A percentile compares a stretch with the other conserved stretches of the same genome.
phyloP scores from a whole-genome alignment of 2,888 invertebrate species.

The Macaria notata region DNA sequence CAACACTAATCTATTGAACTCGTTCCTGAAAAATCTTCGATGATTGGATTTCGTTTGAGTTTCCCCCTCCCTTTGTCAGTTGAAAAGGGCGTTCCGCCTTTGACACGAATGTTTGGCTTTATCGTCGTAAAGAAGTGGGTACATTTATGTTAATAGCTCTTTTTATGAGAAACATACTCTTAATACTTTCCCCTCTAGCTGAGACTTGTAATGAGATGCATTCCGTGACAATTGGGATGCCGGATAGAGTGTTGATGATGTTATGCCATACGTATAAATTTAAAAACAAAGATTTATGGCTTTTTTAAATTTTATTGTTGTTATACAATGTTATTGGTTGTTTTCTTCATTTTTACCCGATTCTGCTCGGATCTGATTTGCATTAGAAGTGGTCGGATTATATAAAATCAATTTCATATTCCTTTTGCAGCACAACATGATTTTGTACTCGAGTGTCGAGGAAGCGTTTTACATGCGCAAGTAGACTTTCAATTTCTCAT shows the following conservation, averaged over 20 bases:
- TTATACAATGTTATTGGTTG: not conserved
- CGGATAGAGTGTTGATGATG: conserved; percentile 8
- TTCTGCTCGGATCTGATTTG: not conserved
- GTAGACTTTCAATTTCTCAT: conserved; percentile 4
- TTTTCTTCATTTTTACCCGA: not conserved
- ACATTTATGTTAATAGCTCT: conserved; percentile 32
- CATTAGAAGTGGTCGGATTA: not conserved
- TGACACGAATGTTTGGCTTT: conserved; percentile 35
- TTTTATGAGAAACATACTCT: conserved; percentile 27
- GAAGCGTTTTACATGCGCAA: conserved; percentile 10
- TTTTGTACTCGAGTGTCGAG: conserved; percentile 5
- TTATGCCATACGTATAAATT: conserved; percentile 14
- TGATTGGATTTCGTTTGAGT: conserved; percentile 20
- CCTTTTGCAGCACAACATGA: conserved; percentile 10
- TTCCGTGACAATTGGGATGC: conserved; percentile 8
- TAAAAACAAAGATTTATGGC: not conserved
- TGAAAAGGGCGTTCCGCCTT: conserved; percentile 31
- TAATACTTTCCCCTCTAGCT: conserved; percentile 10
- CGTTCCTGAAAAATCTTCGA: conserved; percentile 22
- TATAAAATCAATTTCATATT: conserved; percentile 11
- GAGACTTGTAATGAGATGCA: conserved; percentile 6
- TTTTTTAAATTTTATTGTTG: not conserved
- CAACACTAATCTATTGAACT: conserved; percentile 11
- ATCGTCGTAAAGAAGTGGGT: conserved; percentile 33
- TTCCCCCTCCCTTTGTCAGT: conserved; percentile 28